These are phyloP conservation scores for Meloidogyne chitwoodi DNA, from an alignment of 1,140 invertebrate species.

Conservation along the genomic window DNA sequence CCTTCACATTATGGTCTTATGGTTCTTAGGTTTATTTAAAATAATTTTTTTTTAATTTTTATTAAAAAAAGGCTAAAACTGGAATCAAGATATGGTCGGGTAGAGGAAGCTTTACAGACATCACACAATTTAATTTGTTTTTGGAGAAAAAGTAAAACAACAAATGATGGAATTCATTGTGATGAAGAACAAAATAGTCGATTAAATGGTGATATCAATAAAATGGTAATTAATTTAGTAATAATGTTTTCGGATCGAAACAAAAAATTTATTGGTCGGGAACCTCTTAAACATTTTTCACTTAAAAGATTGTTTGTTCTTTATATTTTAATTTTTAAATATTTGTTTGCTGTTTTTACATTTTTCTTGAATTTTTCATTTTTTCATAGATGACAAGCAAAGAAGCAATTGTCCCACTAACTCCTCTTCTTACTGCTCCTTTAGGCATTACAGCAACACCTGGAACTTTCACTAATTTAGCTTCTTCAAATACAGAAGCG, in stretches of 20 bases:
- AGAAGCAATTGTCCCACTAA: slow-evolving; percentile 44
- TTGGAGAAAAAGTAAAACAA: slow-evolving; percentile 33
- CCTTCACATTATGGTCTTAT: slow-evolving; percentile 57
- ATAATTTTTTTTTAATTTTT: neutral
- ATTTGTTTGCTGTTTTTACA: no score
- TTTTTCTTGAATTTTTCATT: neutral
- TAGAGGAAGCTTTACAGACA: slow-evolving; percentile 52
- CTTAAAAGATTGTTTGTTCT: no score
- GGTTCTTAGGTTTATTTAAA: slow-evolving; percentile 44
- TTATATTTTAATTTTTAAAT: no score
- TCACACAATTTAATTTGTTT: slow-evolving; percentile 49
- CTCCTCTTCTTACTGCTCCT: slow-evolving; percentile 48
- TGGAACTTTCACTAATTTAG: slow-evolving; percentile 9
- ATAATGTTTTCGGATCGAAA: no score
- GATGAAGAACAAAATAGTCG: slow-evolving; percentile 17
- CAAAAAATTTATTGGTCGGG: no score
- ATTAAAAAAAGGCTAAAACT: slow-evolving; percentile 30
- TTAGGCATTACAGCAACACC: slow-evolving; percentile 36
- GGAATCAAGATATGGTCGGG: slow-evolving; percentile 51
- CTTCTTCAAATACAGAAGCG: neutral
- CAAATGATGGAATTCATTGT: slow-evolving; percentile 7
- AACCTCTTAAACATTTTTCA: no score
- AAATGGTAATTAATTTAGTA: neutral
- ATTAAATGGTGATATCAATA: slow-evolving; percentile 4
- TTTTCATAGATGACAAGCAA: slow-evolving; percentile 28